Base-by-base conservation (phyloP, 2,797 vertebrate species). In the Mastacembelus armatus region DNA sequence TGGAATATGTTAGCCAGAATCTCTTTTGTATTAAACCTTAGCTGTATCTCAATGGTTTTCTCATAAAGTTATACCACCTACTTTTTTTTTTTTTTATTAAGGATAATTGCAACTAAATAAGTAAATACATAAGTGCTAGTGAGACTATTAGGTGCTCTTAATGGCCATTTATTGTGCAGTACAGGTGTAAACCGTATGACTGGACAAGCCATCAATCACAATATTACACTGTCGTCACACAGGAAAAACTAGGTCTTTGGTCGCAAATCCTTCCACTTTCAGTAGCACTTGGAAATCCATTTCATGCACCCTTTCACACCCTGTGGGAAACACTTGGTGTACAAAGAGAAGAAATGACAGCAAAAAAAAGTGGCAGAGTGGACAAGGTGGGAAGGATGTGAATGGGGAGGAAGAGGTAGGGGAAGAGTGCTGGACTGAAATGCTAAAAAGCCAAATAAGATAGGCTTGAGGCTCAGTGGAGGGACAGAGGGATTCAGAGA, bases 381-480 rank as follows among this genome's bases (percentile, higher is more conserved):
- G 76, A 78, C 66, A 36, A 74, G 50, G 61, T 65, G 72, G 68
- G 72, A 55, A 50, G 76, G 65, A 35, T 15, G 22, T 12, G 27
- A 56, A 70, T 44, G 8, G 43, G 15, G 47, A 40, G 30, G 8
- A n/a, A n/a, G n/a, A 19, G 35, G 10, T 26, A 26, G 65, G 48
- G 60, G 18, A 35, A 71, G 55, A 54, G 44, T 43, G 62, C 50
- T 70, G 40, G 74, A 59, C 40, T 52, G 69, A 68, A 78, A 74
- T 83, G 72, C 52, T 70, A 54, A 83, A 77, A 73, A 84, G 74
- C 44, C 39, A 71, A 66, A 65, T 7, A 58, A 70, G 75, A 71
- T 11, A 63, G 58, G 80, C 39, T 63, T 49, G 10, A 19, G 62
- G 50, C 77, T 76, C 65, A 70, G 71, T 7, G 71, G 47, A 66